Evolutionary conservation across 2,113 vertebrate species (phyloP).

Genomic region (Elanus axillaris): DNA sequence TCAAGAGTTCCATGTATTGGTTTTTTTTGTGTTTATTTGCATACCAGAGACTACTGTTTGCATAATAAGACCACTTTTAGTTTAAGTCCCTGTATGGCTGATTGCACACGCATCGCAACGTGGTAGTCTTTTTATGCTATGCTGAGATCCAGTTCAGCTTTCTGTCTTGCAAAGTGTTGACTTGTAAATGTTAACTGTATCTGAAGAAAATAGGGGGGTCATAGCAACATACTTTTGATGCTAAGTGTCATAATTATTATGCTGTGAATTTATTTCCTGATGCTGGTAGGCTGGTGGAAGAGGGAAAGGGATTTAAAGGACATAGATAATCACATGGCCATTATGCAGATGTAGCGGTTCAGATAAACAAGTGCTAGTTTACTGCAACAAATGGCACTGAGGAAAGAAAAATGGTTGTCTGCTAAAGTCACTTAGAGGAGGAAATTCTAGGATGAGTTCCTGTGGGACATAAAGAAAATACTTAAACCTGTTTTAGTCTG

Average conservation of each 20-base stretch:
- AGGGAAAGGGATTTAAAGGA: background rate
- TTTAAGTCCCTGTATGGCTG: conserved; percentile 65
- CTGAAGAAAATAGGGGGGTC: background rate
- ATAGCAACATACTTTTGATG: background rate
- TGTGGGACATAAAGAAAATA: background rate
- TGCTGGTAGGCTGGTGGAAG: background rate
- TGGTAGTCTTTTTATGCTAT: conserved; percentile 7
- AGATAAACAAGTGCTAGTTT: background rate
- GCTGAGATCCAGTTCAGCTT: conserved; percentile 33
- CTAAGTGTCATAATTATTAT: background rate
- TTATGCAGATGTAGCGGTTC: background rate
- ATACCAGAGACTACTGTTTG: conserved; percentile 69
- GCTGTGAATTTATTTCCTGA: background rate
- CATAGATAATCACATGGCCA: background rate
- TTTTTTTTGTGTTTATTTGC: conserved; percentile 73
- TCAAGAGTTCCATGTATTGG: conserved; percentile 53
- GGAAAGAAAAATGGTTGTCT: background rate
- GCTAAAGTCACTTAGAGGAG: background rate
- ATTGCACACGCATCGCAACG: conserved; percentile 43
- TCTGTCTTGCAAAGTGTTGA: background rate
- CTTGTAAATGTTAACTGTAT: background rate
- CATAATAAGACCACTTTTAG: conserved; percentile 71
- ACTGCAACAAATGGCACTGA: background rate
- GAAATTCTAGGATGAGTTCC: background rate
- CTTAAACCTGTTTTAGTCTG: background rate